phyloP scores from a whole-genome alignment of 2,113 vertebrate genomes.

The Eonycteris spelaea region DNA sequence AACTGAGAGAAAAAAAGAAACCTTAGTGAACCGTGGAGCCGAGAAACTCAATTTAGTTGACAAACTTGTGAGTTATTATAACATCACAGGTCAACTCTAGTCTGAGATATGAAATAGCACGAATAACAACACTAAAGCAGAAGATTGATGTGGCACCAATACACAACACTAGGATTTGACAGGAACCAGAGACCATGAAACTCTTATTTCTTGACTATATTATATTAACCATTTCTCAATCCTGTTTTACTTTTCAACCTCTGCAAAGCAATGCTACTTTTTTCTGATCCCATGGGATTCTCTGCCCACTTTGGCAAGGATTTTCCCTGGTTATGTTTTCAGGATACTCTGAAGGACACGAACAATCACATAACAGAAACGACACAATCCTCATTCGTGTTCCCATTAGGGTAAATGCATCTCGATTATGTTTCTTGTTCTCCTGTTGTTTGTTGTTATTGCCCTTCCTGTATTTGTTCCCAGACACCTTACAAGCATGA shows the following conservation, averaged over 20 bases:
- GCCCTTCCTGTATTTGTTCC: constrained; percentile 72
- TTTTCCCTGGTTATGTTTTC: constrained; percentile 59
- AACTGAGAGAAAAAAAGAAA: neutral
- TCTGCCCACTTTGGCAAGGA: constrained; percentile 12
- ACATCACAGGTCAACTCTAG: neutral
- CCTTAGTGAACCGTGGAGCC: neutral
- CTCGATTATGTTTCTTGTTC: constrained; percentile 41
- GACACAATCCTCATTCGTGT: constrained; percentile 56
- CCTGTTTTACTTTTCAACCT: neutral
- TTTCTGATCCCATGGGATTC: neutral
- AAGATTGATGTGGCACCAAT: accelerated
- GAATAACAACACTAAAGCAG: accelerated
- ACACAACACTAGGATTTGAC: neutral
- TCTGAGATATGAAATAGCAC: neutral
- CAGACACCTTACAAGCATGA: constrained; percentile 66
- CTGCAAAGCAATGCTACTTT: neutral
- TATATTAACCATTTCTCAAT: neutral
- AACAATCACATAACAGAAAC: constrained; percentile 59
- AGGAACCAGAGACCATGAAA: neutral
- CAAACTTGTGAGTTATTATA: neutral
- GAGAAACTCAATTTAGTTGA: neutral
- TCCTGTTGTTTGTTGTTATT: constrained; percentile 61
- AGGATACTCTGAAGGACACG: constrained; percentile 72
- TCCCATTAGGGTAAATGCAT: constrained; percentile 42
- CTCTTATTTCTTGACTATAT: neutral